Conservation (phyloP, 2,888 invertebrate species). For the Cosmopolites sordidus region DNA sequence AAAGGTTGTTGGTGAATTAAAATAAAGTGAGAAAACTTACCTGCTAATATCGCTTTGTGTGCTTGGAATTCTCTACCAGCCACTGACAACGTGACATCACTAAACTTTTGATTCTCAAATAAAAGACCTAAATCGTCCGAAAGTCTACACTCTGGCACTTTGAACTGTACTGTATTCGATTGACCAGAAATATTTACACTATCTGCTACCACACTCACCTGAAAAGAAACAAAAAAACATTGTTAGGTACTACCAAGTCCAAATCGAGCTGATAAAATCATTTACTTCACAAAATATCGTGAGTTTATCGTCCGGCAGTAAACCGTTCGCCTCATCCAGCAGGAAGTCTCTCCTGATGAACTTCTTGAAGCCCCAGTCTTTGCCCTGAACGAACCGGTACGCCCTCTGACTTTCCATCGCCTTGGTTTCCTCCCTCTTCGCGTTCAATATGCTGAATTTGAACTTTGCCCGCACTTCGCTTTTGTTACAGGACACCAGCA, state of each 20-base stretch:
- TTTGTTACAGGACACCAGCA: slow-evolving; percentile 99
- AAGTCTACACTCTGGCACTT: slow-evolving; percentile 89
- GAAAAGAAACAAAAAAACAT: slow-evolving; percentile 18
- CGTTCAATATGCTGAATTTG: slow-evolving; percentile 99
- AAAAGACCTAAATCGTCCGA: slow-evolving; percentile 93
- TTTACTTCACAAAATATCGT: slow-evolving; percentile 98
- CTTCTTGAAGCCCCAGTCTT: slow-evolving; percentile 99
- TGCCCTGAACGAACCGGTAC: slow-evolving; percentile 99
- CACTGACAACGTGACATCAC: slow-evolving; percentile 94
- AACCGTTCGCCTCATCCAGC: slow-evolving; percentile 96
- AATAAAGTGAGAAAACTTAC: too few relatives aligned
- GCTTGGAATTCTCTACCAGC: slow-evolving; percentile 88
- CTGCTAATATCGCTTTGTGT: slow-evolving; percentile 95
- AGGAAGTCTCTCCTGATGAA: slow-evolving; percentile 98
- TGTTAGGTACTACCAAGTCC: background rate
- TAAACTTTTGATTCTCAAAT: slow-evolving; percentile 96
- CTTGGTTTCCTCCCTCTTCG: slow-evolving; percentile 99
- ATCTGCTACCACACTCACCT: slow-evolving; percentile 95
- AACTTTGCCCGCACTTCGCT: slow-evolving; percentile 99
- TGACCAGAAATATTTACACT: slow-evolving; percentile 99
- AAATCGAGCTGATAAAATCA: too few relatives aligned
- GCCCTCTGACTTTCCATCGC: slow-evolving; percentile 97
- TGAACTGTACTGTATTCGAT: slow-evolving; percentile 96
- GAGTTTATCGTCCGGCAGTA: slow-evolving; percentile 96
- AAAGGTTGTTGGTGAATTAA: too few relatives aligned